Conservation (phyloP, 2,888 invertebrate species). For the Caenorhabditis afra region DNA sequence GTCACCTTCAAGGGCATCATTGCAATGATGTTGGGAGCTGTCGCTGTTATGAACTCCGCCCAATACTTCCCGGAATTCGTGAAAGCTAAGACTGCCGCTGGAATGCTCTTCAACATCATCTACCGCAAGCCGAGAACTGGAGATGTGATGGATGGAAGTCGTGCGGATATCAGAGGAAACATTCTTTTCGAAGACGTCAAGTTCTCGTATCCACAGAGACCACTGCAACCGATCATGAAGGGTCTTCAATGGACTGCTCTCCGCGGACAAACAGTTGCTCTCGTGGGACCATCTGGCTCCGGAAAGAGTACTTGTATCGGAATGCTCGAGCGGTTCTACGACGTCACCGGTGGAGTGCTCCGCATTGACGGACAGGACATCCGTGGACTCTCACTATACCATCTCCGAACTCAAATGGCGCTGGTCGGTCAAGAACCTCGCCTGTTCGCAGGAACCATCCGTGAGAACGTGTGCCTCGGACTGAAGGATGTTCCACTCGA, state of each 20-base stretch:
- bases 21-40: slow-evolving; percentile 69
- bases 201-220: slow-evolving; percentile 81
- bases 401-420: slow-evolving; percentile 88
- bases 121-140: slow-evolving; percentile 80
- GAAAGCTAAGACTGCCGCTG: slow-evolving; percentile 81
- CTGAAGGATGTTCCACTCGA: slow-evolving; percentile 66
- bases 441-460: slow-evolving; percentile 85
- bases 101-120: slow-evolving; percentile 80
- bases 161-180: slow-evolving; percentile 75
- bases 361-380: slow-evolving; percentile 83
- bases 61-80: slow-evolving; percentile 81
- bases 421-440: slow-evolving; percentile 95
- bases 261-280: slow-evolving; percentile 79
- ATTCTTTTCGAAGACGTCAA: slow-evolving; percentile 80
- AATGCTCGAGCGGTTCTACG: slow-evolving; percentile 89
- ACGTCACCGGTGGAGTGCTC: slow-evolving; percentile 86
- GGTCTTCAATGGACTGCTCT: slow-evolving; percentile 79
- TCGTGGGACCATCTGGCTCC: slow-evolving; percentile 87
- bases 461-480: slow-evolving; percentile 93
- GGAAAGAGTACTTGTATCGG: slow-evolving; percentile 92
- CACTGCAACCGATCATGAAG: slow-evolving; percentile 73
- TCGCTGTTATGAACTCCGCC: slow-evolving; percentile 73
- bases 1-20: slow-evolving; percentile 66
- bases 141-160: slow-evolving; percentile 65
- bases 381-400: slow-evolving; percentile 85